Conservation (phyloP, 2,888 invertebrate species). For the Anoplius nigerrimus region DNA sequence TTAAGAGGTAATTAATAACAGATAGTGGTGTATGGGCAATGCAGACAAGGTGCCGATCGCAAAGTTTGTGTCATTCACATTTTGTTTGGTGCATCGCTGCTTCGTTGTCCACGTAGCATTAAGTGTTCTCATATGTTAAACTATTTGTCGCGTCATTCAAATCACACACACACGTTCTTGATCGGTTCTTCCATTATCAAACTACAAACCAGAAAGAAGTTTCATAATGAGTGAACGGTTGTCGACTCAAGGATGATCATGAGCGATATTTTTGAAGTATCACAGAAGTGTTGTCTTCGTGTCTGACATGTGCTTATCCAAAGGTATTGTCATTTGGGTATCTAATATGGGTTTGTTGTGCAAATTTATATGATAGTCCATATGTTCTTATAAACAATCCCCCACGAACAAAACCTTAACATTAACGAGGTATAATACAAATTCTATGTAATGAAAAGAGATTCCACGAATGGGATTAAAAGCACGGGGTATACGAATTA, state of each 20-base stretch:
- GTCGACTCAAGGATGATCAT: conserved; percentile 28
- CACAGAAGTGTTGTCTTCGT: not conserved
- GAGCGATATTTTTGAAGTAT: conserved; percentile 42
- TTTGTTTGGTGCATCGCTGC: too few relatives aligned
- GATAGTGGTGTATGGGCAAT: too few relatives aligned
- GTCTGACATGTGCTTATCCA: not conserved
- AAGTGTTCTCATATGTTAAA: too few relatives aligned
- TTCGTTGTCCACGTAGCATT: too few relatives aligned
- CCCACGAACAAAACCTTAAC: conserved; percentile 34
- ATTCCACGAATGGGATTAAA: conserved; percentile 56
- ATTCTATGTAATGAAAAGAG: conserved; percentile 35
- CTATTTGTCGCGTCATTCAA: too few relatives aligned
- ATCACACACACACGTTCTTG: too few relatives aligned
- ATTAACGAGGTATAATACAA: conserved; percentile 25
- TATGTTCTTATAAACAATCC: conserved; percentile 16
- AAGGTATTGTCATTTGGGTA: not conserved
- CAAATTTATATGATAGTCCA: conserved; percentile 33
- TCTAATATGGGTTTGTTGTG: conserved; percentile 36
- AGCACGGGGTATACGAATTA: conserved; percentile 44
- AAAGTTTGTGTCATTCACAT: too few relatives aligned
- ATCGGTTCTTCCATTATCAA: conserved; percentile 16
- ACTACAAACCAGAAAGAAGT: conserved; percentile 24
- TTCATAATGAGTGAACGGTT: conserved; percentile 34
- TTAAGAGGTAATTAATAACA: too few relatives aligned
- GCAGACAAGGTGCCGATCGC: too few relatives aligned